Evolutionary conservation across 1,140 invertebrate genomes (phyloP), one percentile per base, ranked within the genome.

Genomic region (Oryctes rhinoceros): DNA sequence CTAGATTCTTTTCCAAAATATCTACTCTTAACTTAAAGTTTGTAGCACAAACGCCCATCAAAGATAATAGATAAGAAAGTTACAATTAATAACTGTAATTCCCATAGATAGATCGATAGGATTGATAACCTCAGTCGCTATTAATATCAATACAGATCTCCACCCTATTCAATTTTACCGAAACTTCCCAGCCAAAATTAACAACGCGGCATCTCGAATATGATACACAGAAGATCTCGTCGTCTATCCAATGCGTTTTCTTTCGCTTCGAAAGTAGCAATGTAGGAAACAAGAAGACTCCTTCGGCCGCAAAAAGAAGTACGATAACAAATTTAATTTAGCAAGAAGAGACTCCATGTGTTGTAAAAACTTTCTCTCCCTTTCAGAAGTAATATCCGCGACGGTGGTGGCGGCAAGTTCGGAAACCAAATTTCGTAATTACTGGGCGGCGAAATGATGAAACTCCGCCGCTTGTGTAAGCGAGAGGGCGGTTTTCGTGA

Each of bases 311-410:
- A 35, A 35, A 71, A 71, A 71, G 35, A 71, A 71, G 65, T 71
- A 37, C 65, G 65, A 71, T 37, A 71, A 71, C 65, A 71, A 71
- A 71, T 71, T 71, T 71, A 71, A 71, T 71, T 71, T 71, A 71
- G 65, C 65, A 71, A 71, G 65, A 71, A 71, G 65, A 71, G 65
- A 24, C 35, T 71, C 24, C 65, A 71, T 37, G 65, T 71, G 65
- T 71, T 71, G 65, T 71, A 71, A 71, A 71, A 71, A 71, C 65
- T 71, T 71, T 71, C 65, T 71, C 65, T 71, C 65, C 65, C 20
- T 30, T 71, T 71, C 65, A 71, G 65, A 71, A 71, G 65, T 71
- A 71, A 71, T 71, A 71, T 71, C 24, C 53, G 53, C 53, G 15
- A 59, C 53, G 53, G 53, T 18, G 49, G 49, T n/a, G 65, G 24